Percentiles rank a stretch among this genome's conserved stretches.
These are phyloP conservation scores for Cardiocondyla obscurior DNA, from an alignment of 1,140 invertebrate genomes.

Conservation along the genomic window DNA sequence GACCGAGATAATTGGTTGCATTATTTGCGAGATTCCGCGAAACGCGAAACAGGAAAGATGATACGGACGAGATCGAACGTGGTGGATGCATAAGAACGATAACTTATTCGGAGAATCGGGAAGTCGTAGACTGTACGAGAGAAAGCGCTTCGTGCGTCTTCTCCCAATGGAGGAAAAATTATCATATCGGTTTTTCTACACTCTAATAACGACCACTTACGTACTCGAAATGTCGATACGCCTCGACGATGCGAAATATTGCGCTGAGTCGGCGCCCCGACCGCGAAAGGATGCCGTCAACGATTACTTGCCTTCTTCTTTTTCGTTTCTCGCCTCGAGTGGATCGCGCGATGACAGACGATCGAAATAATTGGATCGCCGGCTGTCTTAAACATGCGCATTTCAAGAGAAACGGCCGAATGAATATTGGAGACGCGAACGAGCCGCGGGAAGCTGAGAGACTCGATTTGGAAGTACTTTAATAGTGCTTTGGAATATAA, in stretches of 20 bases:
- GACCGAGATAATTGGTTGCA: conserved; percentile 13
- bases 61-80: background rate
- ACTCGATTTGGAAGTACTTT: conserved; percentile 28
- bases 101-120: conserved; percentile 69
- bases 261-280: conserved; percentile 12
- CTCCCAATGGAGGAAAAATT: conserved; percentile 27
- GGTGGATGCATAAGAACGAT: conserved; percentile 32
- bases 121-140: background rate
- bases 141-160: conserved; percentile 39
- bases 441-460: background rate
- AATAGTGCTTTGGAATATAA: background rate
- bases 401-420: conserved; percentile 50
- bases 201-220: conserved; percentile 66
- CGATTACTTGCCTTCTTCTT: conserved; percentile 10
- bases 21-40: background rate
- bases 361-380: conserved; percentile 56
- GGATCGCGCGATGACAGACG: conserved; percentile 21
- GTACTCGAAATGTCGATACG: conserved; percentile 62
- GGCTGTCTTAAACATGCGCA: conserved; percentile 50
- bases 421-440: conserved; percentile 41
- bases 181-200: conserved; percentile 66
- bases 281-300: conserved; percentile 53
- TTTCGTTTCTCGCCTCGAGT: background rate
- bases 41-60: conserved; percentile 5
- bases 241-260: conserved; percentile 60